These are phyloP conservation scores for Ephialtes manifestator DNA, from an alignment of 2,888 invertebrate genomes.

Conservation along the genomic window DNA sequence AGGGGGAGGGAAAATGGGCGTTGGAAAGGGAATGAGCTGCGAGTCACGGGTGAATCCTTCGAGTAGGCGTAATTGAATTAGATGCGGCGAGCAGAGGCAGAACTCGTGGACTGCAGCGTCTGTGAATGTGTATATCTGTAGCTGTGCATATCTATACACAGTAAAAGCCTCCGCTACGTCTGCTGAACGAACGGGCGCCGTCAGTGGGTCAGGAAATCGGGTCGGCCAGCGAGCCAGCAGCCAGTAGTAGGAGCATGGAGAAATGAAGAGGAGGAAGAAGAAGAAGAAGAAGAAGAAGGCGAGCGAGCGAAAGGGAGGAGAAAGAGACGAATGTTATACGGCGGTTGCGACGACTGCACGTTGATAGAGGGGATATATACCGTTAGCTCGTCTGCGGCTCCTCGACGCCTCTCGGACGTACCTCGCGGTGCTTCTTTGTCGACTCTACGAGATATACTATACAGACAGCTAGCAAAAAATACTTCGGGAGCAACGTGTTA, in stretches of 20 bases:
- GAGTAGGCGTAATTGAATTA: conserved; percentile 53
- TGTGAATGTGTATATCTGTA: not conserved
- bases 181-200: conserved; percentile 42
- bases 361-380: conserved; percentile 48
- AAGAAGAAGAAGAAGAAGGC: no score
- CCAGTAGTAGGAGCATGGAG: conserved; percentile 47
- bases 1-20: not conserved
- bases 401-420: conserved; percentile 52
- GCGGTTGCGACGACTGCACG: conserved; percentile 26
- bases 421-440: conserved; percentile 50
- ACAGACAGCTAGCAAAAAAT: conserved; percentile 29
- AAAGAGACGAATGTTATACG: conserved; percentile 29
- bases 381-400: conserved; percentile 68
- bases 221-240: conserved; percentile 59
- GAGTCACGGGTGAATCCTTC: conserved; percentile 46
- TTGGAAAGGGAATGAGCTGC: not conserved
- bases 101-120: not conserved
- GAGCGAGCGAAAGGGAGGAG: conserved; percentile 37
- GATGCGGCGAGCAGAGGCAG: conserved; percentile 26
- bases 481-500: conserved; percentile 16
- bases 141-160: not conserved
- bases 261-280: no score
- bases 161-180: not conserved
- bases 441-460: conserved; percentile 25
- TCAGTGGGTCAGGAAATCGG: conserved; percentile 75